A percentile compares a stretch with the other conserved stretches of the same genome.
Conservation (phyloP, 2,113 vertebrate species). For the Sphaerodactylus townsendi region DNA sequence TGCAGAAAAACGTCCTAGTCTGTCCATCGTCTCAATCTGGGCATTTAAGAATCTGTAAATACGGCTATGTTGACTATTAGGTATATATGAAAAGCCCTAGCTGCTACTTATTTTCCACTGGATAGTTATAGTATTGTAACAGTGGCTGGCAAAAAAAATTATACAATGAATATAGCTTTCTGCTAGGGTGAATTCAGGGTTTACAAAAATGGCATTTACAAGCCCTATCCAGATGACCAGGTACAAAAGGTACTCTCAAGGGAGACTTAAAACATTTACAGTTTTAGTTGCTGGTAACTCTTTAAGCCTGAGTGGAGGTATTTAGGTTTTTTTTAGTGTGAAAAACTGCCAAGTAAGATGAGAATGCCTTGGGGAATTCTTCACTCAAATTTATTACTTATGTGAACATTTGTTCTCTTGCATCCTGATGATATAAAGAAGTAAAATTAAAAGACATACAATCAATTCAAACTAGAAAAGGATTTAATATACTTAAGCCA, state of each 20-base stretch:
- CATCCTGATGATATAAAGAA: not conserved
- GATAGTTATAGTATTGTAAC: not conserved
- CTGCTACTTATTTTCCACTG: not conserved
- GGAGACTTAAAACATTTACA: not conserved
- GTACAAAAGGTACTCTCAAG: not conserved
- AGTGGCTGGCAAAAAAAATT: not conserved
- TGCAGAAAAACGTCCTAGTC: too few species aligned
- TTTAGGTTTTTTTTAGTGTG: not conserved
- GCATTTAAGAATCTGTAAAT: too few species aligned
- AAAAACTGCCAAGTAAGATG: not conserved
- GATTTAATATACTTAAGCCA: not conserved
- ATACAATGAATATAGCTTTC: not conserved
- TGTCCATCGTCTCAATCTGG: too few species aligned
- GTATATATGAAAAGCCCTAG: not conserved
- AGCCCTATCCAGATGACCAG: not conserved
- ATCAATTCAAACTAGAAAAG: not conserved
- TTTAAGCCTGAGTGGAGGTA: not conserved
- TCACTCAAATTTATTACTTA: slow-evolving; percentile 1
- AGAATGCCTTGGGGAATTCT: not conserved
- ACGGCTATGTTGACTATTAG: too few species aligned
- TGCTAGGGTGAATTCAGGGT: not conserved
- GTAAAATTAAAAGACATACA: not conserved
- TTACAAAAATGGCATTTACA: not conserved
- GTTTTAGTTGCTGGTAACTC: not conserved
- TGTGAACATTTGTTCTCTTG: not conserved